A percentile compares a stretch with the other conserved stretches of the same genome.
phyloP scores from a whole-genome alignment of 2,888 invertebrate genomes.

The Himalopsyche tibetana region DNA sequence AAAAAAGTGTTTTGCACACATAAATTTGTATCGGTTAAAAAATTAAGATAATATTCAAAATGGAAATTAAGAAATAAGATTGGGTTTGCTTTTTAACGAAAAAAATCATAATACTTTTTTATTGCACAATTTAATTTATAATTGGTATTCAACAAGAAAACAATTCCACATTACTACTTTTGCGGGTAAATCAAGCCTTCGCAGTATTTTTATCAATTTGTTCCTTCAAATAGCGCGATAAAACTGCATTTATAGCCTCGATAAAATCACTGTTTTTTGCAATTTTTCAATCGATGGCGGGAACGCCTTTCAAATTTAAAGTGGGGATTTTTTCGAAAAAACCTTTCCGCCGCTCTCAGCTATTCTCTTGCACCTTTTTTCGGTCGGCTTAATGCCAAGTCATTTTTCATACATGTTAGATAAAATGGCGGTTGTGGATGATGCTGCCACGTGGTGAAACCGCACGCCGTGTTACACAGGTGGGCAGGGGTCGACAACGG shows the following conservation, averaged over 20 bases:
- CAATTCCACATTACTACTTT: too few species aligned
- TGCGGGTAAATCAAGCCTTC: too few species aligned
- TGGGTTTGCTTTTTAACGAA: too few species aligned
- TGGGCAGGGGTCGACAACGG: not conserved
- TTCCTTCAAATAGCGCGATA: not conserved
- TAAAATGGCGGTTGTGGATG: conserved; percentile 10
- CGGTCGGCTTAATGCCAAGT: conserved; percentile 10
- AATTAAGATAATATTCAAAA: too few species aligned
- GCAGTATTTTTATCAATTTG: too few species aligned
- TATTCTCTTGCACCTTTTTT: not conserved
- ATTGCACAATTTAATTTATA: too few species aligned
- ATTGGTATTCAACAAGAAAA: too few species aligned
- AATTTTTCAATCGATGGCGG: conserved; percentile 30
- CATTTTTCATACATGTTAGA: conserved; percentile 34
- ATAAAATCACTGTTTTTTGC: conserved; percentile 7
- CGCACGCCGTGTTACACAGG: not conserved
- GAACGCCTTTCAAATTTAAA: conserved; percentile 24
- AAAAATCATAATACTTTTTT: too few species aligned
- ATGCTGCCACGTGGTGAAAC: conserved; percentile 4
- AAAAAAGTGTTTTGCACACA: too few species aligned
- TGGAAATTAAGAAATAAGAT: too few species aligned
- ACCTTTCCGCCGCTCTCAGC: not conserved
- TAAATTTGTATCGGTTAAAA: too few species aligned
- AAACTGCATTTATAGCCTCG: not conserved
- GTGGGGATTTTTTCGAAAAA: not conserved